These are phyloP conservation scores for Euglossa dilemma DNA, from an alignment of 1,140 invertebrate genomes.

Conservation along the genomic window DNA sequence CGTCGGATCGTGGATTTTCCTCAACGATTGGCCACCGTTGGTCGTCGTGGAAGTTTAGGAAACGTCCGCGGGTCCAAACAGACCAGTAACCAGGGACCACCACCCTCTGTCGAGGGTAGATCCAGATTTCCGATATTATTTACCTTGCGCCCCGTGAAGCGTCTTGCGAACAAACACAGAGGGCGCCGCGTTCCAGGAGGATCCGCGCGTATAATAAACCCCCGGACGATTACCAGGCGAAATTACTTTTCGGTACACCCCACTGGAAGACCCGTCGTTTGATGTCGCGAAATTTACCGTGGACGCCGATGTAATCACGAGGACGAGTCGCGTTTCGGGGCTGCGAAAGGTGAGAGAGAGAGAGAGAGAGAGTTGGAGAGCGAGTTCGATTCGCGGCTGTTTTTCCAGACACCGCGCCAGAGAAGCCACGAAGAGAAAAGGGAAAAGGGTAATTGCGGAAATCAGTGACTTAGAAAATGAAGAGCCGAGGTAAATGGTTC, in stretches of 20 bases:
- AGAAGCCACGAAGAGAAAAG: background rate
- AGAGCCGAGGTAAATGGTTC: background rate
- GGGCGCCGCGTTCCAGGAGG: background rate
- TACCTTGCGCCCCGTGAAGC: background rate
- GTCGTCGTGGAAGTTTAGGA: background rate
- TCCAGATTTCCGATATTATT: slow-evolving; percentile 44
- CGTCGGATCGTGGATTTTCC: slow-evolving; percentile 8
- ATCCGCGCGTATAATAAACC: slow-evolving; percentile 35
- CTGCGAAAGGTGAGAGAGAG: background rate
- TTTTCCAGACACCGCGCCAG: background rate
- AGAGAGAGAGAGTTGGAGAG: background rate
- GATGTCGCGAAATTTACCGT: slow-evolving; percentile 3
- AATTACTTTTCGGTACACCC: slow-evolving; percentile 41
- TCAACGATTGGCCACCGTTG: background rate
- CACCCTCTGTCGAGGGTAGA: background rate
- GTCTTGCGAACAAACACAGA: slow-evolving; percentile 23
- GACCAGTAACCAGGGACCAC: background rate
- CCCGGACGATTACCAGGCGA: slow-evolving; percentile 29
- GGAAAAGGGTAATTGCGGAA: background rate
- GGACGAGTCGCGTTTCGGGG: background rate
- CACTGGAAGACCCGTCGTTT: background rate
- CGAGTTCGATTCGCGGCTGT: background rate
- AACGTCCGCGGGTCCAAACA: background rate
- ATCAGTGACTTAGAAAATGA: slow-evolving; percentile 1
- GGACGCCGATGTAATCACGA: background rate